Evolutionary conservation across 2,797 vertebrate genomes (phyloP).

Genomic region (Botia almorhae): DNA sequence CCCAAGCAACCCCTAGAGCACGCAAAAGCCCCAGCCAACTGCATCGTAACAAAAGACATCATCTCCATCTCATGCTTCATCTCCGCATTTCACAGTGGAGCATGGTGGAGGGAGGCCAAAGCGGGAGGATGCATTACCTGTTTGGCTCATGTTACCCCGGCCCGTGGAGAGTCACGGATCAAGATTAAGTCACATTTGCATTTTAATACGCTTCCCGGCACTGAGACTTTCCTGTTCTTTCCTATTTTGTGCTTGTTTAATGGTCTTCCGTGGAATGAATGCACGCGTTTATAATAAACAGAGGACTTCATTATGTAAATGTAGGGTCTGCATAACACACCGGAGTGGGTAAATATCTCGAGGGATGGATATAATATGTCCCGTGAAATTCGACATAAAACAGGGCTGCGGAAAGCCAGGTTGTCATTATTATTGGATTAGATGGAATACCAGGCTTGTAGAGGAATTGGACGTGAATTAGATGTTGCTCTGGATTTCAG

Average conservation of each 20-base stretch:
- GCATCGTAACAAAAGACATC: slow-evolving; percentile 70
- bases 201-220: slow-evolving; percentile 73
- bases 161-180: slow-evolving; percentile 65
- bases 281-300: slow-evolving; percentile 75
- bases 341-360: slow-evolving; percentile 65
- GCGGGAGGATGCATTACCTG: slow-evolving; percentile 66
- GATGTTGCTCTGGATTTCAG: slow-evolving; percentile 30
- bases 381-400: slow-evolving; percentile 62
- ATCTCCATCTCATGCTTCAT: slow-evolving; percentile 61
- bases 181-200: slow-evolving; percentile 73
- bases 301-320: slow-evolving; percentile 80
- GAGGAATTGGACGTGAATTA: slow-evolving; percentile 49
- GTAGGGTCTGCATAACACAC: slow-evolving; percentile 59
- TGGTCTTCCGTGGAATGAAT: slow-evolving; percentile 76
- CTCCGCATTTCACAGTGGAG: slow-evolving; percentile 33
- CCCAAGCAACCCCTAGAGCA: slow-evolving; percentile 49
- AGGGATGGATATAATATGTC: slow-evolving; percentile 63
- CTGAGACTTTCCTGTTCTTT: slow-evolving; percentile 64
- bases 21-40: slow-evolving; percentile 66
- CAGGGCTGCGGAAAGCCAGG: slow-evolving; percentile 27
- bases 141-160: slow-evolving; percentile 64
- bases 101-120: slow-evolving; percentile 51
- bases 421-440: slow-evolving; percentile 56
- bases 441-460: slow-evolving; percentile 37
- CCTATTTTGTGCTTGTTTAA: slow-evolving; percentile 78